A percentile compares a stretch with the other conserved stretches of the same genome.
Evolutionary conservation across 2,888 invertebrate species (phyloP).

Genomic region (Drosophila prolongata): DNA sequence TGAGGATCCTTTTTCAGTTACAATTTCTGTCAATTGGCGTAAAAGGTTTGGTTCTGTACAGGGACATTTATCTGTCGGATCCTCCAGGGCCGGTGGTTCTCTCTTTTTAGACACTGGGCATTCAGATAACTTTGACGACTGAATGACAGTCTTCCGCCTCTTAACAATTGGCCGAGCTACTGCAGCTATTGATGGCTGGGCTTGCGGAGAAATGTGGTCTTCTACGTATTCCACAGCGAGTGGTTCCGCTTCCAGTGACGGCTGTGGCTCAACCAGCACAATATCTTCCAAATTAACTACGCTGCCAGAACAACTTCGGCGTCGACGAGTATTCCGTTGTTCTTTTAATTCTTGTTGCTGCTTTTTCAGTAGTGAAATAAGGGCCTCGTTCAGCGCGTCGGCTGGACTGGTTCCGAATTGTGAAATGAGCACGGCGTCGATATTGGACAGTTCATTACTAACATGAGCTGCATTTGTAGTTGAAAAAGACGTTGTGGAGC

Average conservation of each 20-base stretch:
- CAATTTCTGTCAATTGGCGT: not conserved
- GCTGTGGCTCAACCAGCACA: constrained; percentile 76
- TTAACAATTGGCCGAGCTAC: constrained; percentile 78
- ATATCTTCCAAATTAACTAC: constrained; percentile 78
- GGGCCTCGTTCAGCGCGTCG: constrained; percentile 73
- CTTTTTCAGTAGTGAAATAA: constrained; percentile 72
- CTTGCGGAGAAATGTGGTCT: not conserved
- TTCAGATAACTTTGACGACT: constrained; percentile 45
- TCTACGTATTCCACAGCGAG: not conserved
- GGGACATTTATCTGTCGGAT: not conserved
- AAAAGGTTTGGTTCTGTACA: not conserved
- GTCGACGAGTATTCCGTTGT: constrained; percentile 54
- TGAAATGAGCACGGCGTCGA: constrained; percentile 60
- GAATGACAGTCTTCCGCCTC: constrained; percentile 72
- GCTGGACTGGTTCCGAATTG: constrained; percentile 61
- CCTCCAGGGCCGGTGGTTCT: constrained; percentile 8
- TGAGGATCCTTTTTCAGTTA: constrained; percentile 2
- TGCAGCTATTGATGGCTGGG: constrained; percentile 22
- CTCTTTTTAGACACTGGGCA: constrained; percentile 8
- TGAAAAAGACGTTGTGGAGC: not conserved
- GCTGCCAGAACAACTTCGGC: constrained; percentile 60
- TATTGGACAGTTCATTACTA: constrained; percentile 56
- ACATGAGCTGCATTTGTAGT: constrained; percentile 62
- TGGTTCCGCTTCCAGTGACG: constrained; percentile 24
- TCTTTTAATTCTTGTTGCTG: constrained; percentile 72